Base-by-base conservation (phyloP, 2,113 vertebrate species). In the Cololabis saira region DNA sequence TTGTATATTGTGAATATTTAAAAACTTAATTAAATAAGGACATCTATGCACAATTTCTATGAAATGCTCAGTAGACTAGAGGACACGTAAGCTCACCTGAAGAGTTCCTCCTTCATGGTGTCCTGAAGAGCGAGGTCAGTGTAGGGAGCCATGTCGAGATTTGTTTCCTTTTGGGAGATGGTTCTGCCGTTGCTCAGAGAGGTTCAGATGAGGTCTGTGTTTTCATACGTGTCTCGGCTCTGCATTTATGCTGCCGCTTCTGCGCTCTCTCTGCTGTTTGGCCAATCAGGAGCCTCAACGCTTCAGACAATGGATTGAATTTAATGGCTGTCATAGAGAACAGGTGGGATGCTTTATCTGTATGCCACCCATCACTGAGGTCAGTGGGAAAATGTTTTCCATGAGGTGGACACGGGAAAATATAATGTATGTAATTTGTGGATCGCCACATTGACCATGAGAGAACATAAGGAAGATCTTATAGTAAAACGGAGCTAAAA, bases 311-410 rank as follows among this genome's bases (percentile, higher is more conserved):
- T 89, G 55, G 83, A 1, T 37, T 64, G 40, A 70, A 80, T 76
- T 81, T 80, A 86, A 84, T 73, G 82, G 52, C 78, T 82, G 82
- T 89, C 87, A 80, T 53, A 74, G 17, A 76, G 76, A 86, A 89
- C 85, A 92, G 91, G 90, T 91, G 90, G 91, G 83, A 85, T 74
- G 82, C 76, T 87, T 78, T 82, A 67, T 78, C 75, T 84, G 50
- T 14, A 60, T 74, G 76, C 60, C 87, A 75, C 75, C 59, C 81
- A 80, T 80, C 81, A 84, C 44, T 3, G 52, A 81, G 86, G 81
- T 90, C 84, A 85, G 76, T 89, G 91, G 87, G 90, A 93, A 92
- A 89, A 66, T 84, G 56, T 45, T 80, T 44, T 47, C 72, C 73
- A 78, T 58, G 59, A 76, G 62, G 80, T 78, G 51, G 73, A 84